phyloP scores from a whole-genome alignment of 2,888 invertebrate species.

The Trichogramma dendrolimi region DNA sequence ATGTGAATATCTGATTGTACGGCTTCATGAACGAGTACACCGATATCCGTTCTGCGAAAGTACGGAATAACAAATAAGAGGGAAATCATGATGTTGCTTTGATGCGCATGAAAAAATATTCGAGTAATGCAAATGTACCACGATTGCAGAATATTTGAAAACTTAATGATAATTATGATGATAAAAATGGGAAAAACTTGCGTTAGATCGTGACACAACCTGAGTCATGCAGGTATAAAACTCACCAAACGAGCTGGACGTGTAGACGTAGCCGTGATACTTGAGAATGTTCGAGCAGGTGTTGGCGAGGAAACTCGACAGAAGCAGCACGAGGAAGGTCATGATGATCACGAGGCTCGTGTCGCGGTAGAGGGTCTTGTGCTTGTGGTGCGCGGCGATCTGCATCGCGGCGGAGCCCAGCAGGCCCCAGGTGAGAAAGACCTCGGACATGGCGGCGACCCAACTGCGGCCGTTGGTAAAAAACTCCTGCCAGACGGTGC shows the following conservation, averaged over 20 bases:
- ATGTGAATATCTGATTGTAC: conserved; percentile 60
- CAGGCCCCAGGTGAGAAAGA: conserved; percentile 83
- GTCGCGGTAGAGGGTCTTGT: conserved; percentile 63
- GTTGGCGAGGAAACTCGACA: conserved; percentile 77
- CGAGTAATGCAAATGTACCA: background rate
- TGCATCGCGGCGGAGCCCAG: conserved; percentile 78
- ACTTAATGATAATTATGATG: background rate
- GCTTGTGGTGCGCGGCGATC: conserved; percentile 70
- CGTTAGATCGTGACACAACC: background rate
- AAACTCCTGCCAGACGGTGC: conserved; percentile 80
- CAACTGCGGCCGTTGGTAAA: conserved; percentile 82
- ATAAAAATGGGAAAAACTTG: background rate
- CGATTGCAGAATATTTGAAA: background rate
- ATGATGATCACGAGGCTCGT: conserved; percentile 66
- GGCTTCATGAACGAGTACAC: conserved; percentile 69
- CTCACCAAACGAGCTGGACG: conserved; percentile 83
- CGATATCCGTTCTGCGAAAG: conserved; percentile 64
- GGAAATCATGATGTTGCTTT: background rate
- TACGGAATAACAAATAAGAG: no score
- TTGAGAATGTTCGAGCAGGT: conserved; percentile 76
- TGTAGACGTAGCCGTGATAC: conserved; percentile 69
- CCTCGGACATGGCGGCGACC: conserved; percentile 85
- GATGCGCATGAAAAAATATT: background rate
- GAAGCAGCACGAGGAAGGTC: conserved; percentile 70
- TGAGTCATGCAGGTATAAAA: conserved; percentile 23